Base-by-base conservation (phyloP, 2,888 invertebrate species). In the Caenorhabditis afra region DNA sequence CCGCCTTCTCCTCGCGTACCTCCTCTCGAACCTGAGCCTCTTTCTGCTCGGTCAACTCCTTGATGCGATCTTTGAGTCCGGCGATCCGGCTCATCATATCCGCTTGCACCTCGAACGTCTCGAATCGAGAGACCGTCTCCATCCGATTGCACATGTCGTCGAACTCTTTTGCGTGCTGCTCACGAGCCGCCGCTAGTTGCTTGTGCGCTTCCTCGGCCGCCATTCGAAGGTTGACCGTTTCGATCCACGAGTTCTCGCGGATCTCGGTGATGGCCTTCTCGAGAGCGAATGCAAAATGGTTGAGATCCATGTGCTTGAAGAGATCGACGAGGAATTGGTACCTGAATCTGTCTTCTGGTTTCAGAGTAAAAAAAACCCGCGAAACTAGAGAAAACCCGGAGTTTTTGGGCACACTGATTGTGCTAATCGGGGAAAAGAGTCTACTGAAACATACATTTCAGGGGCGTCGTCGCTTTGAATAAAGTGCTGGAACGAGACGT, bases 71-170 rank as follows among this genome's bases (percentile, higher is more conserved):
- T 16, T 22, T 39, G 12, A 68, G 16, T 8, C n/a, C 18, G 14
- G 59, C 59, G 16, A 68, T 68, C 12, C 68, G 16, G 11, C n/a
- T 44, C 12, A 41, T 45, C 44, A 41, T 35, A 11, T 44, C 52
- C 0, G 22, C 52, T 29, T 61, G 52, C 4, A 68, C 59, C n/a
- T 59, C 68, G 16, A 14, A 53, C 1, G 68, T 57, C 16, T 68
- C 68, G 29, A 68, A 68, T 7, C 59, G 50, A 8, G 59, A 59
- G 14, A 68, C 44, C 0, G 59, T 68, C 12, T 68, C 68, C 59
- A 61, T 61, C 35, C 50, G 39, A 1, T 23, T 14, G 0, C 20
- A 52, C 4, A 58, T n/a, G 23, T 68, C 59, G 4, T 41, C 67
- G 2, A 52, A 59, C 22, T 68, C 68, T 52, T 37, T 29, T 12